Evolutionary conservation across 2,888 invertebrate genomes (phyloP), one percentile per base, ranked within the genome.

Genomic region (Platycnemis pennipes): DNA sequence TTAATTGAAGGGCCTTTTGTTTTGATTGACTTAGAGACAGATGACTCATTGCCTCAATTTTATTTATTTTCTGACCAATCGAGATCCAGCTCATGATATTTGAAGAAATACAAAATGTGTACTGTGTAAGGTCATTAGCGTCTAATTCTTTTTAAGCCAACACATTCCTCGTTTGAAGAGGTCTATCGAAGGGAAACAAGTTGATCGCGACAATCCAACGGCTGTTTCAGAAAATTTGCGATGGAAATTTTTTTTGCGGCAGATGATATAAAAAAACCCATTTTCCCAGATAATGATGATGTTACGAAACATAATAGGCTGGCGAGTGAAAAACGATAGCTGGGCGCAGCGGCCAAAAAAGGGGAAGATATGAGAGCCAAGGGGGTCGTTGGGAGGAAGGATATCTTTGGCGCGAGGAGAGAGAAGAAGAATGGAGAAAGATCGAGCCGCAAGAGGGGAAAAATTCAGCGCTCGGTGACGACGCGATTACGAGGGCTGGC

Each of bases 211-310:
- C 77, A 77, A 77, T 77, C 77, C 77, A 77, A 26, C 77, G 77
- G 77, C 77, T 77, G 77, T 77, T 77, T 77, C 77, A 77, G 37
- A 77, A 77, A 77, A 77, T 77, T 77, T 77, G 77, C 37, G 63
- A 63, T 26, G 31, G 77, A 8, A 11, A 16, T 7, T 77, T 77
- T 77, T 37, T 37, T 63, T 22, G 37, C 37, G 11, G 37, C 11
- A 16, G 31, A 37, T 37, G 31, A 11, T 16, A 16, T 16, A 77
- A 77, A 77, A 77, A 77, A 77, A 22, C 11, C 77, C 77, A 77
- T 77, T 77, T 77, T 77, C 77, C 37, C 77, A 31, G 31, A 77
- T 77, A 77, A 77, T 77, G 77, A 77, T 77, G 77, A 77, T 77
- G 77, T 77, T 77, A 77, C 77, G 77, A 77, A 77, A 37, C 77